These are phyloP conservation scores for Porphyrio hochstetteri DNA, from an alignment of 2,113 vertebrate genomes.

Conservation along the genomic window DNA sequence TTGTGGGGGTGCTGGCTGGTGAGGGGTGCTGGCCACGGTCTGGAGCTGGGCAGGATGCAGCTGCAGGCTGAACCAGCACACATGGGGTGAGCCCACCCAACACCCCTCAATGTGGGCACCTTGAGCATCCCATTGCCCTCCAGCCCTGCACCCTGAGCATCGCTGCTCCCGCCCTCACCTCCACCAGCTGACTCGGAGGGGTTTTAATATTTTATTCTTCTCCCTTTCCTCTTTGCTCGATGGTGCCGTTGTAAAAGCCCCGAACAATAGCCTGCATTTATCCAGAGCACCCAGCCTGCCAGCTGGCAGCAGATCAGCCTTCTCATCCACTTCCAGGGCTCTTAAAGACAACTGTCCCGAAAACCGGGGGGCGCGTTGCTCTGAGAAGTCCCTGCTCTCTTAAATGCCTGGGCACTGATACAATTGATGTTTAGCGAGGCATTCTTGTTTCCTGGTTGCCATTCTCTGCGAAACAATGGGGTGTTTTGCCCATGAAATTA, in stretches of 20 bases:
- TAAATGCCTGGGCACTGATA: not conserved
- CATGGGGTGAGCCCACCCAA: not conserved
- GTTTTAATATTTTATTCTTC: not conserved
- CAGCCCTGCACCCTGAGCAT: not conserved
- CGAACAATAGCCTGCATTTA: constrained; percentile 32
- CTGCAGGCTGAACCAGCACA: no score
- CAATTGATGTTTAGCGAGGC: not conserved
- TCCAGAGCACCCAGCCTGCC: not conserved
- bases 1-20: not conserved
- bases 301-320: constrained; percentile 29
- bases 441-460: constrained; percentile 27
- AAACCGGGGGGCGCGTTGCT: not conserved
- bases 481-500: constrained; percentile 49
- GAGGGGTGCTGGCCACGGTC: not conserved
- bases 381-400: not conserved
- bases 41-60: not conserved
- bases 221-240: not conserved
- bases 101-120: fast-evolving
- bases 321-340: constrained; percentile 16
- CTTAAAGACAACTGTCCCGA: constrained; percentile 9
- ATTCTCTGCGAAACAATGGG: constrained; percentile 16
- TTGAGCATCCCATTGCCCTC: not conserved
- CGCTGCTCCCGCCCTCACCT: not conserved
- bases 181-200: not conserved
- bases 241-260: not conserved